Conservation (phyloP, 2,888 invertebrate genomes). For the Trichopria drosophilae region DNA sequence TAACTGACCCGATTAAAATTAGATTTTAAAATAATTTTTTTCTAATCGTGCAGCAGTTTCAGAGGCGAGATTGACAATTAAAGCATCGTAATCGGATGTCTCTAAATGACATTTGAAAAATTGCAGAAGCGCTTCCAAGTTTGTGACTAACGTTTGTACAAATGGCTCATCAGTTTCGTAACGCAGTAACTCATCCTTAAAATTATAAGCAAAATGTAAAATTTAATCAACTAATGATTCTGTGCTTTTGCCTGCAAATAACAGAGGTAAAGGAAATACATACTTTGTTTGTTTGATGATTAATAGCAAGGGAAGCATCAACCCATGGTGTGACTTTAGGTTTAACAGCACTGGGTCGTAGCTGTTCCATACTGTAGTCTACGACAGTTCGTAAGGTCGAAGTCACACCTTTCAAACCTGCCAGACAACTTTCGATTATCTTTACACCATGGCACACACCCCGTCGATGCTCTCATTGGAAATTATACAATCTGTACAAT, state of each 20-base stretch:
- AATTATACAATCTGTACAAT: too few relatives aligned
- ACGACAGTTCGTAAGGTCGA: constrained; percentile 68
- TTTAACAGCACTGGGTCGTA: constrained; percentile 79
- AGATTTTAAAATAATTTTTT: constrained; percentile 77
- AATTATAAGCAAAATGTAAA: too few relatives aligned
- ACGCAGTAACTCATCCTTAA: constrained; percentile 76
- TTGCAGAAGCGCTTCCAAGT: constrained; percentile 73
- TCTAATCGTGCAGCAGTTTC: constrained; percentile 81
- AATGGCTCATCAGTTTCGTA: constrained; percentile 90
- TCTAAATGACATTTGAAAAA: constrained; percentile 76
- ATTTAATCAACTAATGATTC: too few relatives aligned
- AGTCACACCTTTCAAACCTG: constrained; percentile 64
- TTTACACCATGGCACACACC: too few relatives aligned
- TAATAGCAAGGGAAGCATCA: constrained; percentile 75
- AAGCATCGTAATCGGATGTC: constrained; percentile 73
- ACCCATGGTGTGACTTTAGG: constrained; percentile 82
- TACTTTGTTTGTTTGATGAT: constrained; percentile 81
- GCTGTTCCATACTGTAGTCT: constrained; percentile 79
- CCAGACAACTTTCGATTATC: constrained; percentile 72
- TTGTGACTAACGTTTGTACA: constrained; percentile 77
- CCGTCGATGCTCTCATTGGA: too few relatives aligned
- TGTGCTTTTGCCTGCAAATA: too few relatives aligned
- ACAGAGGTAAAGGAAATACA: too few relatives aligned
- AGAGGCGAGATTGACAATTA: constrained; percentile 74
- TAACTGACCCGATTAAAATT: constrained; percentile 77